These are phyloP conservation scores for Diorhabda elongata DNA, from an alignment of 1,140 invertebrate genomes.

Conservation along the genomic window DNA sequence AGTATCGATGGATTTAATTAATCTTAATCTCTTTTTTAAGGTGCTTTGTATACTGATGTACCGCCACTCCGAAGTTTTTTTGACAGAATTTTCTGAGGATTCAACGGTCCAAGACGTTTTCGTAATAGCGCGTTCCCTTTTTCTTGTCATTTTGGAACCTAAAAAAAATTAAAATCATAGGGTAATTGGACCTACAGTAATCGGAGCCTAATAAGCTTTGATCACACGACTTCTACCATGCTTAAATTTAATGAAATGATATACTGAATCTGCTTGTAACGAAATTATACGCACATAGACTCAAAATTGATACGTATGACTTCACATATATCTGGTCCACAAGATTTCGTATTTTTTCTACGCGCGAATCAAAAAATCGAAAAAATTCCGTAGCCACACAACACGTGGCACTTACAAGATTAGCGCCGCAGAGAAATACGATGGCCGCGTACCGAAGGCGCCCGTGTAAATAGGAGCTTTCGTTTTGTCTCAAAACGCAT, in stretches of 20 bases:
- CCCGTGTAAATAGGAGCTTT: neutral
- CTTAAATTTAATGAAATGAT: conserved; percentile 10
- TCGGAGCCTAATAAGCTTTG: neutral
- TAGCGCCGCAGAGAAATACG: neutral
- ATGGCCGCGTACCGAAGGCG: neutral
- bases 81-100: conserved; percentile 7
- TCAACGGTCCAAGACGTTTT: conserved; percentile 11
- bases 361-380: neutral
- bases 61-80: neutral
- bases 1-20: neutral
- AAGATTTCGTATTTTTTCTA: neutral
- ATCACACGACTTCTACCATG: neutral
- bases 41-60: conserved; percentile 3
- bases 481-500: neutral
- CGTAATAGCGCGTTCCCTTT: neutral
- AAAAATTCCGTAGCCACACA: neutral
- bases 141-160: neutral
- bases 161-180: neutral
- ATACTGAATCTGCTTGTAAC: neutral
- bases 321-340: neutral
- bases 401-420: neutral
- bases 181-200: neutral
- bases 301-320: neutral
- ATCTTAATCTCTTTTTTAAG: conserved; percentile 6
- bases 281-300: no score